Percentiles rank a stretch among this genome's conserved stretches.
These are phyloP conservation scores for Laterallus jamaicensis DNA, from an alignment of 2,113 vertebrate genomes.

Conservation along the genomic window DNA sequence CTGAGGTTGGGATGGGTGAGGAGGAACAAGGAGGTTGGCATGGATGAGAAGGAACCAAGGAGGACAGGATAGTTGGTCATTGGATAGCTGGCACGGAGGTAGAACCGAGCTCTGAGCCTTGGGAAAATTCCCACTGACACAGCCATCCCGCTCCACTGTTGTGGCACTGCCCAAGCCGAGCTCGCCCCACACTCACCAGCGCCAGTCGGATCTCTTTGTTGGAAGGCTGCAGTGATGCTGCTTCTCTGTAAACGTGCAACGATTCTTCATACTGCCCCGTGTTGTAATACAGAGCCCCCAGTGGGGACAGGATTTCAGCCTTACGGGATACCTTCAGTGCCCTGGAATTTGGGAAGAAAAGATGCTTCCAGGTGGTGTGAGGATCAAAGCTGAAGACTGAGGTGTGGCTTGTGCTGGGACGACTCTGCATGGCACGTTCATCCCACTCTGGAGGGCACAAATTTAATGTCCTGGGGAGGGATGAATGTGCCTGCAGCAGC, in stretches of 20 bases:
- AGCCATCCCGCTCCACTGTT: accelerated
- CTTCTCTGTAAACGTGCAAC: slow-evolving; percentile 88
- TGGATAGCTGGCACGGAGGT: neutral
- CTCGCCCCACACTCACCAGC: slow-evolving; percentile 75
- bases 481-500: neutral
- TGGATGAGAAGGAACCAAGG: neutral
- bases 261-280: slow-evolving; percentile 90
- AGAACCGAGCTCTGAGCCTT: neutral
- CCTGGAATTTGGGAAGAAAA: slow-evolving; percentile 64
- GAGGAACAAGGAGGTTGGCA: neutral
- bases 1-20: neutral
- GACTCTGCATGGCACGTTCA: neutral
- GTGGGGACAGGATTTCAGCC: slow-evolving; percentile 87
- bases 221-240: slow-evolving; percentile 80
- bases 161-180: accelerated
- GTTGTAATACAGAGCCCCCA: slow-evolving; percentile 97
- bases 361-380: neutral
- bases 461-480: neutral
- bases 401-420: neutral
- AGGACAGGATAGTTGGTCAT: neutral
- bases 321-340: slow-evolving; percentile 87
- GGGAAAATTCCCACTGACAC: neutral
- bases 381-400: accelerated
- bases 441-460: neutral
- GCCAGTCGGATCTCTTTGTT: slow-evolving; percentile 89